Percentiles rank a stretch among this genome's conserved stretches.
Conservation (phyloP, 2,797 vertebrate species). For the Numenius phaeopus region DNA sequence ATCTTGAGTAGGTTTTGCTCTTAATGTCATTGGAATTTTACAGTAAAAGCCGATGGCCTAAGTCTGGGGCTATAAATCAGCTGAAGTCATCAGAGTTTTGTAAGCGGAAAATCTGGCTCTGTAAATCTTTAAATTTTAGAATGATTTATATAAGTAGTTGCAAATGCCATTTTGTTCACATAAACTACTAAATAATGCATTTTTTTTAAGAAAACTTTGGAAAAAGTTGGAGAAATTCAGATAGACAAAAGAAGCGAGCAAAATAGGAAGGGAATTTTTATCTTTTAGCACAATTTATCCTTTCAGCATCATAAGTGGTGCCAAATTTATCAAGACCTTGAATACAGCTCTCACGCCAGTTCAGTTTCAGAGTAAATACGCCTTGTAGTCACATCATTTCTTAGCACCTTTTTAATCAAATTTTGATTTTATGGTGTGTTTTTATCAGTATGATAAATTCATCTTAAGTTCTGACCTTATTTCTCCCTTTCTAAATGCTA, state of each 20-base stretch:
- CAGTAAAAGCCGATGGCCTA: not conserved
- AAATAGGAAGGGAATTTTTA: not conserved
- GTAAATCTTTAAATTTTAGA: not conserved
- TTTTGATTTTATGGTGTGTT: not conserved
- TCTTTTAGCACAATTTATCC: not conserved
- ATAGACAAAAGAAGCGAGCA: not conserved
- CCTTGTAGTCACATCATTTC: not conserved
- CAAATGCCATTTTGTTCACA: not conserved
- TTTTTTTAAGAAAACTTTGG: not conserved
- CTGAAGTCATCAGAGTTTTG: conserved; percentile 1
- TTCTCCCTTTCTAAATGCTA: not conserved
- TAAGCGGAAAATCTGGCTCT: conserved; percentile 5
- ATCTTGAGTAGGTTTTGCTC: not conserved
- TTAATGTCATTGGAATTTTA: not conserved
- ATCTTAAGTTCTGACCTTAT: not conserved
- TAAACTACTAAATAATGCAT: not conserved
- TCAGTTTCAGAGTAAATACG: not conserved
- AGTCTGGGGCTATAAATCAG: conserved; percentile 15
- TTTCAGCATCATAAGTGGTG: not conserved
- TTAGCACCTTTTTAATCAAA: not conserved
- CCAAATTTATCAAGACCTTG: not conserved
- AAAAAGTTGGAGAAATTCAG: not conserved
- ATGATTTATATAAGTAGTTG: not conserved
- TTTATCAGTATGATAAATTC: not conserved
- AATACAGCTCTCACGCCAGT: not conserved